A percentile compares a stretch with the other conserved stretches of the same genome.
Evolutionary conservation across 2,797 vertebrate genomes (phyloP).

Genomic region (Semaprochilodus insignis): DNA sequence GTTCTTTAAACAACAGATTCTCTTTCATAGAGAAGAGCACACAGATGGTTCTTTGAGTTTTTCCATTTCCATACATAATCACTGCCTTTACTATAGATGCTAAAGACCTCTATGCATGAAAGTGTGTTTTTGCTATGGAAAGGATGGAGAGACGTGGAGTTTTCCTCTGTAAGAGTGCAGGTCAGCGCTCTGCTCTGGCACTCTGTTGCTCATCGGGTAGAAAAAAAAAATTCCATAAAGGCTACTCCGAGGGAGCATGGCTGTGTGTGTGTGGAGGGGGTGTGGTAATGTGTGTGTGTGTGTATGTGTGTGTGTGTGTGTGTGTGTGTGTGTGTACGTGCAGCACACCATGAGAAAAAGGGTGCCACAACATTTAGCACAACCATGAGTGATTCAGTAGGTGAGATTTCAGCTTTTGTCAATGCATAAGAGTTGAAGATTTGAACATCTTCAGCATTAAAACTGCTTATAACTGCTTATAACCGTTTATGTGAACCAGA

Average conservation of each 20-base stretch:
- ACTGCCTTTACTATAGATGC: too few species aligned
- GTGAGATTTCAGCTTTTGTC: constrained; percentile 29
- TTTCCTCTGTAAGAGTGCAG: not conserved
- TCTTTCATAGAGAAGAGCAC: too few species aligned
- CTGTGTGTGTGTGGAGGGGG: not conserved
- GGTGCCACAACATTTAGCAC: constrained; percentile 31
- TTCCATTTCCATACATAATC: too few species aligned
- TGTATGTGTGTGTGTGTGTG: constrained; percentile 19
- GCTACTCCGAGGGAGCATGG: not conserved
- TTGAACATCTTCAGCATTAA: not conserved
- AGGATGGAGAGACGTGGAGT: not conserved
- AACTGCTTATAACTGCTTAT: not conserved
- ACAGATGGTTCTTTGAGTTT: too few species aligned
- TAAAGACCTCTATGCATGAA: not conserved
- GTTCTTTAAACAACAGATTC: too few species aligned
- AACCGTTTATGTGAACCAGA: not conserved
- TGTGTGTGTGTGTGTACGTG: not conserved
- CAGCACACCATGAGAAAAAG: constrained; percentile 28
- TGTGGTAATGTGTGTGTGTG: not conserved
- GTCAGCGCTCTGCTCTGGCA: not conserved
- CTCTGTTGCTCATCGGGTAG: not conserved
- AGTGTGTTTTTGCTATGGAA: not conserved
- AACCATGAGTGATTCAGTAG: constrained; percentile 10
- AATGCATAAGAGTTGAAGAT: not conserved
- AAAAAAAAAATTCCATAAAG: constrained; percentile 9